Conservation (phyloP, 1,140 invertebrate genomes). For the Nebria ingens region DNA sequence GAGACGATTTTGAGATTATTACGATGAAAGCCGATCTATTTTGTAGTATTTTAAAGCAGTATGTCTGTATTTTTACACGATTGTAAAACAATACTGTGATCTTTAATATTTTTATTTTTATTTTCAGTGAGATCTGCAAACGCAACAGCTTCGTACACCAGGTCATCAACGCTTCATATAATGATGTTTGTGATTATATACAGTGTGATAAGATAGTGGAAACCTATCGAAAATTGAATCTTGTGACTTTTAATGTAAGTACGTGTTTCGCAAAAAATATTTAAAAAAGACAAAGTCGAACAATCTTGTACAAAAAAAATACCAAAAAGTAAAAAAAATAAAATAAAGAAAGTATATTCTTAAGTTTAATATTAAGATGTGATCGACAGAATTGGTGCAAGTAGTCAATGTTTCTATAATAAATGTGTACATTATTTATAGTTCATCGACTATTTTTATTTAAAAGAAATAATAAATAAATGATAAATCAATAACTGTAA, state of each 20-base stretch:
- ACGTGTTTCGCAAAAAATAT: neutral
- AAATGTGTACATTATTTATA: constrained; percentile 3
- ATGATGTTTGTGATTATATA: neutral
- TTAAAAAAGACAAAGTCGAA: too few relatives aligned
- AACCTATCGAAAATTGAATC: neutral
- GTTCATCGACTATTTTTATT: constrained; percentile 7
- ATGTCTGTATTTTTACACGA: too few relatives aligned
- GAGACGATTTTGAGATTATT: too few relatives aligned
- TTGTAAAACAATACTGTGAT: too few relatives aligned
- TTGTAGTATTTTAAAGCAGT: too few relatives aligned
- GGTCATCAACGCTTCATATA: neutral
- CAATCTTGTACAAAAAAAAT: neutral
- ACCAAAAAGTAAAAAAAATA: too few relatives aligned
- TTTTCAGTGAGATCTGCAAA: neutral
- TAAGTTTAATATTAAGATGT: constrained; percentile 5
- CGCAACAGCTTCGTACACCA: neutral
- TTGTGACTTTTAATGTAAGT: neutral
- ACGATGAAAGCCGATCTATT: too few relatives aligned
- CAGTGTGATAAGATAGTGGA: neutral
- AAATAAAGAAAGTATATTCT: too few relatives aligned
- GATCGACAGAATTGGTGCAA: constrained; percentile 4
- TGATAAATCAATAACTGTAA: constrained; percentile 6
- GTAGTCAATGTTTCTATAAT: constrained; percentile 5
- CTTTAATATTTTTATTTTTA: neutral
- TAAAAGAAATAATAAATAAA: neutral